Conservation (phyloP, 2,888 invertebrate genomes). For the Acleris laterana region DNA sequence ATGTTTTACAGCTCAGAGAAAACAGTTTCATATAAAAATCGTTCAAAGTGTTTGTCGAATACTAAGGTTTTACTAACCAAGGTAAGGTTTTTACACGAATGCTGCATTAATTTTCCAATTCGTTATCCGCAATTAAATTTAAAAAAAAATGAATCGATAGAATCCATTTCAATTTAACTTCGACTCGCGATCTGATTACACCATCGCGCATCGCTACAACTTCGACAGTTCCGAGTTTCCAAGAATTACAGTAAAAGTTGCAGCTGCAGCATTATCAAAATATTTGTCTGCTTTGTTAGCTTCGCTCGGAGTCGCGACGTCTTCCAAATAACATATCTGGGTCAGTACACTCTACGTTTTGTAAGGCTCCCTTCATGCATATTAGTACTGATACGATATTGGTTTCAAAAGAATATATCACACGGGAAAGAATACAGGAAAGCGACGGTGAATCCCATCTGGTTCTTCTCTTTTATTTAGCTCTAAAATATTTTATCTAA, state of each 20-base stretch:
- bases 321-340: slow-evolving; percentile 29
- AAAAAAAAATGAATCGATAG: neutral
- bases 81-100: no score
- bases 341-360: slow-evolving; percentile 19
- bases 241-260: slow-evolving; percentile 18
- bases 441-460: no score
- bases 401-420: no score
- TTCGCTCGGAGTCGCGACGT: slow-evolving; percentile 13
- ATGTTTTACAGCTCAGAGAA: neutral
- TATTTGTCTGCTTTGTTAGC: slow-evolving; percentile 31
- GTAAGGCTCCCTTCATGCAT: neutral
- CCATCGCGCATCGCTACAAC: neutral
- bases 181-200: neutral
- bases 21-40: neutral
- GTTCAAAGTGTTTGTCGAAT: no score
- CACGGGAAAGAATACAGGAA: no score
- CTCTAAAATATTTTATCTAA: no score
- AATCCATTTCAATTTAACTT: neutral
- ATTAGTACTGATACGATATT: neutral
- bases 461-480: no score
- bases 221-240: slow-evolving; percentile 16
- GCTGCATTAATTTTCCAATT: no score
- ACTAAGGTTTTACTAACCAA: no score
- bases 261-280: slow-evolving; percentile 26
- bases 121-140: neutral